phyloP scores from a whole-genome alignment of 2,797 vertebrate species.

The Morus bassanus region DNA sequence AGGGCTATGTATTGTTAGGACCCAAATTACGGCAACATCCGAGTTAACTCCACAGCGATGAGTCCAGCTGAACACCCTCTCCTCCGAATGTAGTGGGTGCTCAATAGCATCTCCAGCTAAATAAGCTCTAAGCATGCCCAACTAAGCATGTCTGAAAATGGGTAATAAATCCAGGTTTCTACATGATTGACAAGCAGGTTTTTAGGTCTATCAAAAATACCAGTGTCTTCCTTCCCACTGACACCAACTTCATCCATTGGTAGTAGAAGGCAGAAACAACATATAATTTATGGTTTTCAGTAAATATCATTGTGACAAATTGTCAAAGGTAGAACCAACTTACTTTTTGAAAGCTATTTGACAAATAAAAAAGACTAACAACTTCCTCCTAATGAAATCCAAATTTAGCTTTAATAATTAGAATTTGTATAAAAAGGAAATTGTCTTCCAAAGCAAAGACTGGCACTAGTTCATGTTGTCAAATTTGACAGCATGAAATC shows the following conservation, averaged over 20 bases:
- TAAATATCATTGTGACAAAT: neutral
- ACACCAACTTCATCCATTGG: neutral
- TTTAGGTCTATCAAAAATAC: neutral
- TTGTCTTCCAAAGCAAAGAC: constrained; percentile 26
- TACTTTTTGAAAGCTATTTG: constrained; percentile 12
- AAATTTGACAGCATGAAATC: constrained; percentile 64
- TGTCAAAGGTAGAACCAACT: constrained; percentile 54
- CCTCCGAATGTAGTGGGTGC: neutral
- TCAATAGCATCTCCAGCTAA: neutral
- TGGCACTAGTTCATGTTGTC: constrained; percentile 52
- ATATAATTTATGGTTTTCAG: neutral
- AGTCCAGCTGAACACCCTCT: neutral
- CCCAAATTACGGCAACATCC: neutral
- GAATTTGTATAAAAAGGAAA: constrained; percentile 56
- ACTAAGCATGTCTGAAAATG: neutral
- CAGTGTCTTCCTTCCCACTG: neutral
- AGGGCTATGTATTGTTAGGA: neutral
- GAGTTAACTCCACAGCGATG: neutral
- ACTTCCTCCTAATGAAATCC: constrained; percentile 41
- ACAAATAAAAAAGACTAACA: constrained; percentile 34
- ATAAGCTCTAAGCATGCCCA: neutral
- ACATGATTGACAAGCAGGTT: neutral
- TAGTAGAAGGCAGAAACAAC: neutral
- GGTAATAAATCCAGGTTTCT: neutral
- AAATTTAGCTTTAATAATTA: constrained; percentile 62